Evolutionary conservation across 2,113 vertebrate species (phyloP), one percentile per base, ranked within the genome.

Genomic region (Lepisosteus osseus): DNA sequence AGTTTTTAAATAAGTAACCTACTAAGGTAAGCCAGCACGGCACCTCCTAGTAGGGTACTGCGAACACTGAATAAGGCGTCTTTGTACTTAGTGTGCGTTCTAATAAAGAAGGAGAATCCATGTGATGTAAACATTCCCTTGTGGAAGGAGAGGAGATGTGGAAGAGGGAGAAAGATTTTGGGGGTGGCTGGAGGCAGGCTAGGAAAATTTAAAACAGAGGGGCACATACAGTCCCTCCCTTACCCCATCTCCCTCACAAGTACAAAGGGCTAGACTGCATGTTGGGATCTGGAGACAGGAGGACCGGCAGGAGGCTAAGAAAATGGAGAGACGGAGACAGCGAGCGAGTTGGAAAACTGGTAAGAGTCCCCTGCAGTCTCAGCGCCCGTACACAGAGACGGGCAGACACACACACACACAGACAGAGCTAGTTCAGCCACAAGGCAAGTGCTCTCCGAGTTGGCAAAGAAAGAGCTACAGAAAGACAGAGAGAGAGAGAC

Each of bases 91-190:
- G 89, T 86, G 85, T 91, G 88, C 76, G 79, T 81, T 86, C 88
- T 85, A 83, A 79, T 84, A 85, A 90, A 90, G 80, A 79, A 86
- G 79, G 85, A 87, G 87, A 90, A 87, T 86, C 78, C 70, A 87
- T 84, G 29, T 88, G 89, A 91, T 93, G 91, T 93, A 93, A 93
- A 93, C 91, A 93, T 92, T 92, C 86, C 86, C 77, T 82, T 87
- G 83, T 86, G 80, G 83, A 77, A 70, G 73, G 82, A 80, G 83
- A 86, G 85, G 76, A 68, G 78, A 83, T 83, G 81, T 83, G 82
- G 82, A 71, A 78, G 76, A 65, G 66, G 82, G 13, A 59, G 61
- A 71, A 65, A 72, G 29, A 29, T 29, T 29, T 29, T 29, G 29
- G 29, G 29, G 29, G 29, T 29, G 29, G 29, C 29, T 29, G 29